phyloP scores from a whole-genome alignment of 2,113 vertebrate genomes.

The Thomomys bottae region DNA sequence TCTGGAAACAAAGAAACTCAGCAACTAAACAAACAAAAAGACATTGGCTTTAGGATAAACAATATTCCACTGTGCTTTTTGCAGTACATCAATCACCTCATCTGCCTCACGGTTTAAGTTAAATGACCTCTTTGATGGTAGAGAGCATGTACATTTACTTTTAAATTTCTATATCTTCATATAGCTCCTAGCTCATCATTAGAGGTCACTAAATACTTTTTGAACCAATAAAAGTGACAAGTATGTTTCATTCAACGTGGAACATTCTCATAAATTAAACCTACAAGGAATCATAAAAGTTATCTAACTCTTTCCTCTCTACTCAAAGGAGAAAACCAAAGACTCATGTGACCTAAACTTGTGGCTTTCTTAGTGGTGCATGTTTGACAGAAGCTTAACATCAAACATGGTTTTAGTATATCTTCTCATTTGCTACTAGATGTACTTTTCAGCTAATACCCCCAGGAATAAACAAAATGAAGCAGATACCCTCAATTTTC shows the following conservation, averaged over 20 bases:
- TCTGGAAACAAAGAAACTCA: neutral
- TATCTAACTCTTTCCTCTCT: neutral
- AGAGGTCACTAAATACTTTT: neutral
- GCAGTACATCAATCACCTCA: neutral
- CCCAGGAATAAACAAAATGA: neutral
- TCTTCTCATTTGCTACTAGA: neutral
- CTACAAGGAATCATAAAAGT: neutral
- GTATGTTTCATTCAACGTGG: neutral
- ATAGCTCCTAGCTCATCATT: neutral
- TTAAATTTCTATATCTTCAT: neutral
- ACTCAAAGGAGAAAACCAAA: neutral
- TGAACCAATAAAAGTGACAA: constrained; percentile 21
- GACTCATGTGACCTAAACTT: neutral
- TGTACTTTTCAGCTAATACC: neutral
- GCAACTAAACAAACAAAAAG: neutral
- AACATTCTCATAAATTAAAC: constrained; percentile 13
- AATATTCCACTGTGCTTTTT: neutral
- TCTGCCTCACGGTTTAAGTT: neutral
- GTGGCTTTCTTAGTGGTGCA: neutral
- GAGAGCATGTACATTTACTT: neutral
- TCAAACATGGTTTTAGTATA: neutral
- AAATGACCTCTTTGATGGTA: neutral
- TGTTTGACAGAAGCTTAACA: neutral
- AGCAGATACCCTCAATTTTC: neutral
- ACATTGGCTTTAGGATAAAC: neutral